A percentile compares a stretch with the other conserved stretches of the same genome.
These are phyloP conservation scores for Noctua janthe DNA, from an alignment of 2,888 invertebrate species.

Conservation along the genomic window DNA sequence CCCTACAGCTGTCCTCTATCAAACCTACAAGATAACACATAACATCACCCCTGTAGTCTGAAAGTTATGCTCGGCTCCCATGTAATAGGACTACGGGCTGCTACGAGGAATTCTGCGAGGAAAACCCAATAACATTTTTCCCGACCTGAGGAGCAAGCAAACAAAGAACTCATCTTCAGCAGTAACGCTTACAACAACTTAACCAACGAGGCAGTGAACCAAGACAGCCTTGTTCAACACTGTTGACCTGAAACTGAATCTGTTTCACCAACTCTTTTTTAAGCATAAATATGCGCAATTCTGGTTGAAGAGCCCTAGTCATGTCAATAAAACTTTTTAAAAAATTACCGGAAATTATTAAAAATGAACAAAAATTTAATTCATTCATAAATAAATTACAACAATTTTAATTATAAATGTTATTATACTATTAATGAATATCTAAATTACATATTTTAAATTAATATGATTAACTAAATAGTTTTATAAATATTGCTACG, in stretches of 20 bases:
- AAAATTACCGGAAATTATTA: too few species aligned
- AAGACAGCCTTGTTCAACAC: background rate
- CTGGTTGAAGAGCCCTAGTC: background rate
- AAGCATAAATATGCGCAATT: background rate
- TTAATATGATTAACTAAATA: too few species aligned
- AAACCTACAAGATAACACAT: constrained; percentile 76
- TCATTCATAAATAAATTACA: too few species aligned
- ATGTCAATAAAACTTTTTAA: too few species aligned
- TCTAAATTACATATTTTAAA: too few species aligned
- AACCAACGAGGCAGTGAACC: background rate
- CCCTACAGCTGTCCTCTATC: constrained; percentile 83
- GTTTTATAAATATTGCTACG: too few species aligned
- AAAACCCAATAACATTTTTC: background rate
- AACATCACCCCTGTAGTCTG: background rate
- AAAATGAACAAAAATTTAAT: too few species aligned
- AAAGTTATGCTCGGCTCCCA: background rate
- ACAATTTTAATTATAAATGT: too few species aligned
- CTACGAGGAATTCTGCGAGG: background rate
- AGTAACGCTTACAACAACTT: background rate
- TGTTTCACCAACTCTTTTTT: background rate
- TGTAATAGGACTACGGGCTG: background rate
- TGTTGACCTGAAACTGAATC: background rate
- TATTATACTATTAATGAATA: too few species aligned
- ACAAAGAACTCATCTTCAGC: background rate
- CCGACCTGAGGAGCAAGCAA: background rate